Conservation (phyloP, 2,797 vertebrate genomes). For the Eulemur rubriventer region DNA sequence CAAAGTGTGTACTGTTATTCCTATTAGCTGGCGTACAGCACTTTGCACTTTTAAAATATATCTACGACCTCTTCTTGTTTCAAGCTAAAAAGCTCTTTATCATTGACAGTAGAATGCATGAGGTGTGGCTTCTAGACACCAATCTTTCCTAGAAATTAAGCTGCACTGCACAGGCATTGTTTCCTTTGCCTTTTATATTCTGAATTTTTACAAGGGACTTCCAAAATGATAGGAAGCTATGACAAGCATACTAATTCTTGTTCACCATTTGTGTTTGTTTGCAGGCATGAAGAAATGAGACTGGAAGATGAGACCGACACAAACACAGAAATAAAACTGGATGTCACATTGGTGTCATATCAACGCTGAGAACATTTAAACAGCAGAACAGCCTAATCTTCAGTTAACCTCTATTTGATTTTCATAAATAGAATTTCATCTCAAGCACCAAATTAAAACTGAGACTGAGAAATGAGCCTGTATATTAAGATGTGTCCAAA, state of each 20-base stretch:
- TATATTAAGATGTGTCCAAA: slow-evolving; percentile 80
- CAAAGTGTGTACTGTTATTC: slow-evolving; percentile 29
- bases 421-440: slow-evolving; percentile 78
- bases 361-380: slow-evolving; percentile 75
- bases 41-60: slow-evolving; percentile 63
- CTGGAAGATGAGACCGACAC: slow-evolving; percentile 39
- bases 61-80: slow-evolving; percentile 68
- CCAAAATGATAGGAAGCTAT: slow-evolving; percentile 61
- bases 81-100: slow-evolving; percentile 62
- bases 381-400: slow-evolving; percentile 71
- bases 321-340: slow-evolving; percentile 62
- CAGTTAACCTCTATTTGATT: slow-evolving; percentile 81
- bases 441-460: slow-evolving; percentile 80
- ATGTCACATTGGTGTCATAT: slow-evolving; percentile 67
- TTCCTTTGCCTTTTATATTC: slow-evolving; percentile 67
- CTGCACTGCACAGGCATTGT: slow-evolving; percentile 55
- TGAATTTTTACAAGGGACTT: slow-evolving; percentile 59
- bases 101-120: slow-evolving; percentile 61
- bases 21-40: background rate
- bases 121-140: slow-evolving; percentile 34
- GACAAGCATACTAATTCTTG: slow-evolving; percentile 69
- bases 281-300: slow-evolving; percentile 31
- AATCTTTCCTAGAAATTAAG: slow-evolving; percentile 64
- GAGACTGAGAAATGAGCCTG: slow-evolving; percentile 62
- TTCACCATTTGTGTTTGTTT: slow-evolving; percentile 43